Evolutionary conservation across 2,113 vertebrate genomes (phyloP).

Genomic region (Periophthalmodon schlosseri): DNA sequence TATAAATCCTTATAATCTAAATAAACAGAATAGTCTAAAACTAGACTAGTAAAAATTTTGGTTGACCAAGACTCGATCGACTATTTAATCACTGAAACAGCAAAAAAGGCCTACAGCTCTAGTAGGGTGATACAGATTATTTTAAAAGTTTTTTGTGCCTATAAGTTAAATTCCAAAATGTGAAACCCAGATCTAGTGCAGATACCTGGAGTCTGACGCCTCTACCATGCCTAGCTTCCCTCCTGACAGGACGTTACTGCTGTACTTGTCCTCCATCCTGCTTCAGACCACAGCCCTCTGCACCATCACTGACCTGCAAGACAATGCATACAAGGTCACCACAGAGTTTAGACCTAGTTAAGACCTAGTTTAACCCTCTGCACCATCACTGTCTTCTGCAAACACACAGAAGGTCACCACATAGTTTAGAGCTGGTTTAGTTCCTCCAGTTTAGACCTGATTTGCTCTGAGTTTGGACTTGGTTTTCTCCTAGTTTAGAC

Average conservation of each 20-base stretch:
- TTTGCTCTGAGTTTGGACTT: not conserved
- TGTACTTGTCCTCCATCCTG: slow-evolving; percentile 87
- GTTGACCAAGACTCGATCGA: too few relatives aligned
- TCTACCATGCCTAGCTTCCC: slow-evolving; percentile 86
- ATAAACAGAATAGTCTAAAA: too few relatives aligned
- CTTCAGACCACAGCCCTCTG: not conserved
- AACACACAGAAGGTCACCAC: too few relatives aligned
- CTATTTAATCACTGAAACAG: too few relatives aligned
- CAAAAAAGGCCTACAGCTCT: too few relatives aligned
- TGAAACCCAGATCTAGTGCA: not conserved
- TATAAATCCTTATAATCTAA: too few relatives aligned
- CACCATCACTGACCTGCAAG: slow-evolving; percentile 21
- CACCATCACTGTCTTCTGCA: too few relatives aligned
- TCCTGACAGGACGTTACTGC: slow-evolving; percentile 84
- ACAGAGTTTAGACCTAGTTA: not conserved
- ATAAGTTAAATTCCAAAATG: too few relatives aligned
- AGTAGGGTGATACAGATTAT: too few relatives aligned
- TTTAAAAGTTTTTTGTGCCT: too few relatives aligned
- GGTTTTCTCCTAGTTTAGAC: not conserved
- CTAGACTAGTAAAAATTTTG: too few relatives aligned
- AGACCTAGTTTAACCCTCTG: not conserved
- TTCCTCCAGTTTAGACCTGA: not conserved
- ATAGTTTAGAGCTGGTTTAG: not conserved
- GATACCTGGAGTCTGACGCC: slow-evolving; percentile 82
- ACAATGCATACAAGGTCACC: too few relatives aligned